These are phyloP conservation scores for Drosophila tripunctata DNA, from an alignment of 2,888 invertebrate genomes.

Conservation along the genomic window DNA sequence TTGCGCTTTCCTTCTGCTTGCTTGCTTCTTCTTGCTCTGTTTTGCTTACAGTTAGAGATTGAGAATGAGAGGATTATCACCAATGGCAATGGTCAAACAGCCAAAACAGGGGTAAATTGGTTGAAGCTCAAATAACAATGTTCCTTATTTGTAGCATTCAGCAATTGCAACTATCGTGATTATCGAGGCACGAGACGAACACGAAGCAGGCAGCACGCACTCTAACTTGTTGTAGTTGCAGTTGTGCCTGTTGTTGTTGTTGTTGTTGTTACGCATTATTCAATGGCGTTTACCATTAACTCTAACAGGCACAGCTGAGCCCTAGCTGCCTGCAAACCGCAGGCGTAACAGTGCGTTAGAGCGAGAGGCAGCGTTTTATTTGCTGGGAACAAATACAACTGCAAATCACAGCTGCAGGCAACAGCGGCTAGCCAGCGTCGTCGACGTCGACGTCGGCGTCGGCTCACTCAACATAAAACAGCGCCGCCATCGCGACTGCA, in stretches of 20 bases:
- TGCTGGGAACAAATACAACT: constrained; percentile 72
- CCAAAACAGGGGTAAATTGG: constrained; percentile 23
- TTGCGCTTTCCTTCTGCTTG: constrained; percentile 26
- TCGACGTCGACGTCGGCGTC: constrained; percentile 30
- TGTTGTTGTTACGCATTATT: constrained; percentile 39
- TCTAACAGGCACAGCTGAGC: constrained; percentile 32
- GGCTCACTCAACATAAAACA: constrained; percentile 55
- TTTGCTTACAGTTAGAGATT: constrained; percentile 10
- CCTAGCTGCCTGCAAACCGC: constrained; percentile 45
- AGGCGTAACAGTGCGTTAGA: constrained; percentile 55
- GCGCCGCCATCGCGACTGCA: constrained; percentile 38
- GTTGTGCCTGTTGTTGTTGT: constrained; percentile 3
- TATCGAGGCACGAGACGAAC: constrained; percentile 4
- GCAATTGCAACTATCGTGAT: constrained; percentile 8
- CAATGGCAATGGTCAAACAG: constrained; percentile 60
- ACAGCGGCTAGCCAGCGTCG: no score
- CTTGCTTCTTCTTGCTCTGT: constrained; percentile 33
- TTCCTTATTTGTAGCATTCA: constrained; percentile 34
- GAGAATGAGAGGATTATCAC: constrained; percentile 45
- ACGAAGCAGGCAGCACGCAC: not conserved
- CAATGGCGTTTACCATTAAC: constrained; percentile 55
- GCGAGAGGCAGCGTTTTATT: constrained; percentile 50
- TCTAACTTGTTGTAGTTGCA: constrained; percentile 9
- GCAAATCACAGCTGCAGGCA: constrained; percentile 65
- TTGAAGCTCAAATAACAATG: constrained; percentile 33